Conservation (phyloP, 2,888 invertebrate genomes). For the Belgica antarctica region DNA sequence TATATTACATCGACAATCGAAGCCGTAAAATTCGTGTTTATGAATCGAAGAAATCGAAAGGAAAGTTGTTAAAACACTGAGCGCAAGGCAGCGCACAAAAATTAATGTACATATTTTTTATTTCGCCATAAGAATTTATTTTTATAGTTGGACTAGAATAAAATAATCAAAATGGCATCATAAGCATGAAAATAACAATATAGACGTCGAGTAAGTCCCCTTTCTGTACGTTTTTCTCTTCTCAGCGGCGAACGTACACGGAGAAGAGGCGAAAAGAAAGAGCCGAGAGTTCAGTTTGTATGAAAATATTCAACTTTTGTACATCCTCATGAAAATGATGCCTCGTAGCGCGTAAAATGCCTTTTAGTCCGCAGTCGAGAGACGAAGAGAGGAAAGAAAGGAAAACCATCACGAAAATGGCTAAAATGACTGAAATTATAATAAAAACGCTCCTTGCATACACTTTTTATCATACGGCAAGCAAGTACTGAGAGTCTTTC, state of each 20-base stretch:
- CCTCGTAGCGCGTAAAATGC: constrained; percentile 34
- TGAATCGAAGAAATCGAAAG: neutral
- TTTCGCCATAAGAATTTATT: constrained; percentile 43
- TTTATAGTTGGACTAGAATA: constrained; percentile 43
- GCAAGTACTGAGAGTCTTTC: neutral
- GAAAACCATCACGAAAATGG: constrained; percentile 28
- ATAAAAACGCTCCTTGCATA: constrained; percentile 36
- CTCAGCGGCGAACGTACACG: neutral
- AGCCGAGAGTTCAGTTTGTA: constrained; percentile 6
- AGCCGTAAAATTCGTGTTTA: neutral
- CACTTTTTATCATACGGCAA: constrained; percentile 35
- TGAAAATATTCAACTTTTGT: neutral
- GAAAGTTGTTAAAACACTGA: neutral
- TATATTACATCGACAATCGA: neutral
- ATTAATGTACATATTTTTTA: constrained; percentile 31
- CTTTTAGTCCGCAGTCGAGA: constrained; percentile 4
- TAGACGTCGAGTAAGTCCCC: constrained; percentile 45
- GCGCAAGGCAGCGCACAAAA: neutral
- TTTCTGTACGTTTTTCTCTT: constrained; percentile 28
- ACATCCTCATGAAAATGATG: constrained; percentile 8
- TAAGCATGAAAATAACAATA: constrained; percentile 44
- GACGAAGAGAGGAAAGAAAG: neutral
- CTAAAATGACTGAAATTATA: constrained; percentile 40
- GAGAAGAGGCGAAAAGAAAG: constrained; percentile 7
- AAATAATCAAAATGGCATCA: constrained; percentile 43